A percentile compares a stretch with the other conserved stretches of the same genome.
These are phyloP conservation scores for Lepidothrix coronata DNA, from an alignment of 2,113 vertebrate genomes.

Conservation along the genomic window DNA sequence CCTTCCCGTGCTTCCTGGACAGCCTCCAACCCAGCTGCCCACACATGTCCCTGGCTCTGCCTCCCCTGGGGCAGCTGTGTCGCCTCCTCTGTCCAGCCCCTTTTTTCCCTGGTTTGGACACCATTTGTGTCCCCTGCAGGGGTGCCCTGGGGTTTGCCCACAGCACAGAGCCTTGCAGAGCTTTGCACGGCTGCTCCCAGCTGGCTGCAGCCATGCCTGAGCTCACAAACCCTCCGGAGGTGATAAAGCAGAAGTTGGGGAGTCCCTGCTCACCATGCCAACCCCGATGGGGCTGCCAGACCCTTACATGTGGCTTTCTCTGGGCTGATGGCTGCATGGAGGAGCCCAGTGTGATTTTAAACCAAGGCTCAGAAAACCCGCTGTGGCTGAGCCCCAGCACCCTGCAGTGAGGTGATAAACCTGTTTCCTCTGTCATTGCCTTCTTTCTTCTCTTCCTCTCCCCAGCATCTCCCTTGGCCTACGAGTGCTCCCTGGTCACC, in stretches of 20 bases:
- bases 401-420: background rate
- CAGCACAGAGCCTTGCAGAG: fast-evolving
- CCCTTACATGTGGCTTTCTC: fast-evolving
- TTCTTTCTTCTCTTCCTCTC: background rate
- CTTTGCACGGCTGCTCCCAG: background rate
- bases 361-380: background rate
- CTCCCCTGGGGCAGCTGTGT: fast-evolving
- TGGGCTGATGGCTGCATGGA: fast-evolving
- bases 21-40: background rate
- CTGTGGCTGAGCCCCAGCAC: fast-evolving
- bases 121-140: background rate
- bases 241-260: background rate
- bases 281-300: fast-evolving
- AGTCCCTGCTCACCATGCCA: background rate
- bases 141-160: background rate
- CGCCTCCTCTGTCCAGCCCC: background rate
- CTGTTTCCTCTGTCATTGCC: background rate
- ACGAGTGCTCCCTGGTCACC: fast-evolving
- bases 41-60: background rate
- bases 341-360: background rate
- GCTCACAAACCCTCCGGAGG: fast-evolving
- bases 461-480: background rate
- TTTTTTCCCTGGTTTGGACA: fast-evolving
- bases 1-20: background rate
- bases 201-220: background rate